A percentile compares a stretch with the other conserved stretches of the same genome.
Evolutionary conservation across 23 tunicate species (phyloP).

Genomic region (Oikopleura vanhoeffeni): DNA sequence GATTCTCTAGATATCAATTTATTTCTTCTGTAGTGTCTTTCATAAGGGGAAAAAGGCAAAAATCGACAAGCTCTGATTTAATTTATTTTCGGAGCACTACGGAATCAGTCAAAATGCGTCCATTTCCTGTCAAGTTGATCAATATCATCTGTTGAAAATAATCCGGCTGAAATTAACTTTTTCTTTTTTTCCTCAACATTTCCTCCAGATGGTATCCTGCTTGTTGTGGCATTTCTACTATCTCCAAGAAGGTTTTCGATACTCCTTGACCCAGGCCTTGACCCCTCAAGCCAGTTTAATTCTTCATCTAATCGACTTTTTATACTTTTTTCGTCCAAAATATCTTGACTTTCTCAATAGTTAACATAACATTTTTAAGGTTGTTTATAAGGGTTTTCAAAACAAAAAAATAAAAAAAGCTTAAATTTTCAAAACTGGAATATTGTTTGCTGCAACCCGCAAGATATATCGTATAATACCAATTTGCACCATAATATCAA

Average conservation of each 20-base stretch:
- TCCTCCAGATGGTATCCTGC: not conserved
- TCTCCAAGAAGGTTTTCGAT: not conserved
- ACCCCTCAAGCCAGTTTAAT: constrained; percentile 1
- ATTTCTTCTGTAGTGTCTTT: too few relatives aligned
- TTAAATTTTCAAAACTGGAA: too few relatives aligned
- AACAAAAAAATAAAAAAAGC: too few relatives aligned
- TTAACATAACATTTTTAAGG: too few relatives aligned
- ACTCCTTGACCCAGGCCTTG: not conserved
- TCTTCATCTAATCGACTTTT: not conserved
- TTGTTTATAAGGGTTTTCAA: not conserved
- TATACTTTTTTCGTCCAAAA: not conserved
- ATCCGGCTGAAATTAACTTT: not conserved
- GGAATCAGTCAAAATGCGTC: too few relatives aligned
- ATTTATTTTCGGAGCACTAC: too few relatives aligned
- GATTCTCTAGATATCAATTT: too few relatives aligned
- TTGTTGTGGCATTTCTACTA: not conserved
- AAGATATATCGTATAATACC: too few relatives aligned
- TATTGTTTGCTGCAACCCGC: too few relatives aligned
- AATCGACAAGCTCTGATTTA: too few relatives aligned
- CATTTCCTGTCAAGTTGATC: not conserved
- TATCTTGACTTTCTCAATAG: not conserved
- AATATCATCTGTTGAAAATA: not conserved
- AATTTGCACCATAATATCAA: too few relatives aligned
- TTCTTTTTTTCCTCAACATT: not conserved
- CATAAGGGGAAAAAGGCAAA: too few relatives aligned